Percentiles rank a stretch among this genome's conserved stretches.
Conservation (phyloP, 2,888 invertebrate species). For the Drosophila pseudotalamancana region DNA sequence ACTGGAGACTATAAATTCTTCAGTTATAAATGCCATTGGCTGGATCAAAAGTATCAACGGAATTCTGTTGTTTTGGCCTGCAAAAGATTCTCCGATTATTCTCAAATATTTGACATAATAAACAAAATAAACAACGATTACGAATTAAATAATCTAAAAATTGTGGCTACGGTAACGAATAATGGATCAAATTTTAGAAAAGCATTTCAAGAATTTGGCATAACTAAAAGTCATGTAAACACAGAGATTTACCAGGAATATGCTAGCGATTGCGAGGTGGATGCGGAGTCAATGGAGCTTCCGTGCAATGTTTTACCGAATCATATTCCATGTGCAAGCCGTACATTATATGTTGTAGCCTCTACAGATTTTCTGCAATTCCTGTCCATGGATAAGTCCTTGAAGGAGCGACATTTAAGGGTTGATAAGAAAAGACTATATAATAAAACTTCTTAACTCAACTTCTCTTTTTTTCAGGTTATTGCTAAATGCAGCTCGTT, state of each 20-base stretch:
- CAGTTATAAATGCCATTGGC: conserved; percentile 46
- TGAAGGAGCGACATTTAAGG: conserved; percentile 32
- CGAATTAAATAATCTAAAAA: conserved; percentile 28
- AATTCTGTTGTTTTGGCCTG: conserved; percentile 32
- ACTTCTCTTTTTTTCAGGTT: conserved; percentile 11
- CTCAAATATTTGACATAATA: conserved; percentile 27
- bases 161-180: conserved; percentile 35
- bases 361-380: conserved; percentile 33
- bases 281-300: background rate
- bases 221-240: conserved; percentile 1
- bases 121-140: conserved; percentile 28
- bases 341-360: conserved; percentile 25
- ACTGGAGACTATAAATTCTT: conserved; percentile 11
- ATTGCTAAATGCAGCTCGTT: conserved; percentile 36
- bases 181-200: background rate
- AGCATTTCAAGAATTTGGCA: conserved; percentile 24
- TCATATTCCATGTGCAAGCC: conserved; percentile 28
- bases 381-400: conserved; percentile 1
- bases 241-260: background rate
- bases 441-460: background rate
- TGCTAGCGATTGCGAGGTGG: background rate
- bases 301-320: conserved; percentile 19
- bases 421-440: conserved; percentile 4
- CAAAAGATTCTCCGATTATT: conserved; percentile 13
- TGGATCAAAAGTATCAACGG: conserved; percentile 37